Percentiles rank a stretch among this genome's conserved stretches.
These are phyloP conservation scores for Saccopteryx bilineata DNA, from an alignment of 2,113 vertebrate species.

Conservation along the genomic window DNA sequence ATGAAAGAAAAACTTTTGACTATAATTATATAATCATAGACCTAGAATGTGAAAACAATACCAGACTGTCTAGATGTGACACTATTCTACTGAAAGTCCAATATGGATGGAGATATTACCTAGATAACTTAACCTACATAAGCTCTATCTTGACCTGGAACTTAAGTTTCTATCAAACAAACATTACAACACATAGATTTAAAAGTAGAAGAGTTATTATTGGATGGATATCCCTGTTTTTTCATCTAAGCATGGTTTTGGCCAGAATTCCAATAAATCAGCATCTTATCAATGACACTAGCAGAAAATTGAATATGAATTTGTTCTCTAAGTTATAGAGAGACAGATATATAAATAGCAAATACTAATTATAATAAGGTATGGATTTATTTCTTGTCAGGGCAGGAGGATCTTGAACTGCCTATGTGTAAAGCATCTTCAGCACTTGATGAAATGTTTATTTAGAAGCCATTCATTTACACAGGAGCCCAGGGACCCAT, in stretches of 20 bases:
- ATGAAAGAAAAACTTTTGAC: slow-evolving; percentile 26
- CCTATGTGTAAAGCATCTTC: neutral
- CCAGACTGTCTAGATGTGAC: neutral
- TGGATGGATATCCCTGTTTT: neutral
- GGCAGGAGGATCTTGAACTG: neutral
- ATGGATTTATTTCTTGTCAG: slow-evolving; percentile 18
- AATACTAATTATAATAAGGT: neutral
- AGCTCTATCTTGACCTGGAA: neutral
- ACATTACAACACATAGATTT: neutral
- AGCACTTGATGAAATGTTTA: neutral
- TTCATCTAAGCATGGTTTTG: slow-evolving; percentile 8
- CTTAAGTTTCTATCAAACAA: slow-evolving; percentile 43
- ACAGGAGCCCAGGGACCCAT: neutral
- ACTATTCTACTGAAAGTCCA: slow-evolving; percentile 27
- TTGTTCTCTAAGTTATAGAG: neutral
- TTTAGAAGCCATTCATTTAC: neutral
- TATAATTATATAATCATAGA: neutral
- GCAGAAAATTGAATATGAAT: slow-evolving; percentile 42
- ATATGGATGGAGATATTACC: neutral
- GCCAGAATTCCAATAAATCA: slow-evolving; percentile 42
- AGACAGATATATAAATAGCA: neutral
- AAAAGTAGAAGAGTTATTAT: neutral
- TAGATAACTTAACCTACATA: neutral
- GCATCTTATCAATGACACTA: neutral
- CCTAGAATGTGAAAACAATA: neutral